Percentiles rank a stretch among this genome's conserved stretches.
Conservation (phyloP, 1,140 invertebrate species). For the Heliconius himera region DNA sequence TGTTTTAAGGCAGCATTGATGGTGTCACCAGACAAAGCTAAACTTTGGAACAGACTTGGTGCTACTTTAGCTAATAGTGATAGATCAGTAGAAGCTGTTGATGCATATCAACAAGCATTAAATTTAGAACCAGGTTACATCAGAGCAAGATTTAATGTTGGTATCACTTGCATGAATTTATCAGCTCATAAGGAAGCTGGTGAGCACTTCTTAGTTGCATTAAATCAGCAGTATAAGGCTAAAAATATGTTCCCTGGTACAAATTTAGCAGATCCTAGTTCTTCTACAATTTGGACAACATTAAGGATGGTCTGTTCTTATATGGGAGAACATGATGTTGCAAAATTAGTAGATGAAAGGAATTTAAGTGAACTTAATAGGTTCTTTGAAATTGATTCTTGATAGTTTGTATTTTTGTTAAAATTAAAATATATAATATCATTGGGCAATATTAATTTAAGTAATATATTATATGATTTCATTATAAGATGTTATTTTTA, state of each 20-base stretch:
- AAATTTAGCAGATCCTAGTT: constrained; percentile 82
- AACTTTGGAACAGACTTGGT: constrained; percentile 98
- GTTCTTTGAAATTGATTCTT: constrained; percentile 83
- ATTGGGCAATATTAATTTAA: constrained; percentile 22
- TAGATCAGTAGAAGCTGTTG: constrained; percentile 96
- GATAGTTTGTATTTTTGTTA: neutral
- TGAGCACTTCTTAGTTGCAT: constrained; percentile 95
- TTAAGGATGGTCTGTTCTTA: constrained; percentile 94
- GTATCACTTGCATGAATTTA: constrained; percentile 98
- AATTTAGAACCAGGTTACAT: constrained; percentile 97
- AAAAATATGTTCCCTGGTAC: constrained; percentile 75
- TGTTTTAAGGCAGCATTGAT: constrained; percentile 96
- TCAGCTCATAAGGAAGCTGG: constrained; percentile 96
- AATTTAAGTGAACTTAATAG: constrained; percentile 85
- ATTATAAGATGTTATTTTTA: constrained; percentile 1
- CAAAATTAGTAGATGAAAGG: constrained; percentile 88
- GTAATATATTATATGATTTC: neutral
- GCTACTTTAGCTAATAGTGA: constrained; percentile 98
- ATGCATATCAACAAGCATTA: constrained; percentile 96
- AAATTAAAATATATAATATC: neutral
- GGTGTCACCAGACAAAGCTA: constrained; percentile 92
- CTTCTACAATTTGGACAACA: constrained; percentile 97
- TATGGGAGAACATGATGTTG: constrained; percentile 91
- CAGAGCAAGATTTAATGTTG: constrained; percentile 97
- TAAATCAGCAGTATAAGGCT: constrained; percentile 95